These are phyloP conservation scores for Oryzias woworae DNA, from an alignment of 2,113 vertebrate genomes.

Conservation along the genomic window DNA sequence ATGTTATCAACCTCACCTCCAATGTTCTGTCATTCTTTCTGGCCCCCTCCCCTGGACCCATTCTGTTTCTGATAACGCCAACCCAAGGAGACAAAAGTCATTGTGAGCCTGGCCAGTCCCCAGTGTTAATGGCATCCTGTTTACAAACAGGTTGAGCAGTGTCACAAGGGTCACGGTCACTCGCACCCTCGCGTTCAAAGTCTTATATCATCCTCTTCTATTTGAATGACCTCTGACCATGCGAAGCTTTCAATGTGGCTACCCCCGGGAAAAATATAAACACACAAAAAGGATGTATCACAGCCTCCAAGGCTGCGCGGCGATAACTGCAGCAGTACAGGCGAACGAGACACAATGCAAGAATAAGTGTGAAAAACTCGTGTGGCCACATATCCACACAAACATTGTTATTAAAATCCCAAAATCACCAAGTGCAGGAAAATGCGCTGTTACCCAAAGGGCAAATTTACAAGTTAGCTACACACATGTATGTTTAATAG, in stretches of 20 bases:
- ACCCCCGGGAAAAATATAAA: slow-evolving; percentile 6
- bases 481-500: slow-evolving; percentile 44
- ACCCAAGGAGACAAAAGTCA: slow-evolving; percentile 69
- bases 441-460: slow-evolving; percentile 51
- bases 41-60: neutral
- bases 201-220: slow-evolving; percentile 65
- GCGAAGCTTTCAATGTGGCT: slow-evolving; percentile 14
- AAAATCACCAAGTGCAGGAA: slow-evolving; percentile 46
- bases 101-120: slow-evolving; percentile 87
- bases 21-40: neutral
- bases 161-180: slow-evolving; percentile 88
- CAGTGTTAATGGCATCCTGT: slow-evolving; percentile 98
- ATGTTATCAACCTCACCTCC: slow-evolving; percentile 41
- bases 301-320: neutral
- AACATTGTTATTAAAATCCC: slow-evolving; percentile 26
- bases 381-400: slow-evolving; percentile 12
- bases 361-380: slow-evolving; percentile 15
- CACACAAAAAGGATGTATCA: slow-evolving; percentile 4
- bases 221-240: slow-evolving; percentile 71
- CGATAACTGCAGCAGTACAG: slow-evolving; percentile 5
- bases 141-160: slow-evolving; percentile 88
- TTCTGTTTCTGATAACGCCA: slow-evolving; percentile 1
- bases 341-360: slow-evolving; percentile 20
- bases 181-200: slow-evolving; percentile 60
- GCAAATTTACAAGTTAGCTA: slow-evolving; percentile 54